Evolutionary conservation across 1,140 invertebrate species (phyloP).

Genomic region (Tetramorium simillimum): DNA sequence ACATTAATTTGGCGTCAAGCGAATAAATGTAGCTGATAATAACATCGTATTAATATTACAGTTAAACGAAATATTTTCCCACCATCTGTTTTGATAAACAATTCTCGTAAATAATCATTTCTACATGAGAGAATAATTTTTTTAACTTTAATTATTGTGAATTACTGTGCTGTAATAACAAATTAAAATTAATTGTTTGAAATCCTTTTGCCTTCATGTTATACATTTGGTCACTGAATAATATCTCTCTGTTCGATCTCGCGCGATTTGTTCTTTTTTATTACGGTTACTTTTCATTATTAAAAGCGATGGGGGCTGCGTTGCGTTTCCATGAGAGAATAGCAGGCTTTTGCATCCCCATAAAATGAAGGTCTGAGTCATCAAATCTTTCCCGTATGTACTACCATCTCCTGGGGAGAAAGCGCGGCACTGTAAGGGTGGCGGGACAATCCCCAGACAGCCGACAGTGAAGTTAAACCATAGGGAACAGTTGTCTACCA

Average conservation of each 20-base stretch:
- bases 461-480: neutral
- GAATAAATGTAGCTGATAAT: neutral
- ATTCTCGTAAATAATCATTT: neutral
- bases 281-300: neutral
- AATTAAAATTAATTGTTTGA: neutral
- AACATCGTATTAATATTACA: neutral
- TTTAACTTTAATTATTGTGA: neutral
- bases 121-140: neutral
- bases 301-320: neutral
- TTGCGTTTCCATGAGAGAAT: neutral
- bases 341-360: conserved; percentile 39
- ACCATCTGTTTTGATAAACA: neutral
- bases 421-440: conserved; percentile 33
- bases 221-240: neutral
- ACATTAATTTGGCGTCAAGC: neutral
- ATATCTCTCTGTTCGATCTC: neutral
- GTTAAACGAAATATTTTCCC: neutral
- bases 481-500: conserved; percentile 12
- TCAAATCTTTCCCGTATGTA: conserved; percentile 58
- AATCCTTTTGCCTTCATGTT: neutral
- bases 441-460: neutral
- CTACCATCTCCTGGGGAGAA: neutral
- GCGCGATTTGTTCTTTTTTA: neutral
- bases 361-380: conserved; percentile 66
- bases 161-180: neutral